A percentile compares a stretch with the other conserved stretches of the same genome.
Evolutionary conservation across 2,113 vertebrate species (phyloP).

Genomic region (Pluvialis apricaria): DNA sequence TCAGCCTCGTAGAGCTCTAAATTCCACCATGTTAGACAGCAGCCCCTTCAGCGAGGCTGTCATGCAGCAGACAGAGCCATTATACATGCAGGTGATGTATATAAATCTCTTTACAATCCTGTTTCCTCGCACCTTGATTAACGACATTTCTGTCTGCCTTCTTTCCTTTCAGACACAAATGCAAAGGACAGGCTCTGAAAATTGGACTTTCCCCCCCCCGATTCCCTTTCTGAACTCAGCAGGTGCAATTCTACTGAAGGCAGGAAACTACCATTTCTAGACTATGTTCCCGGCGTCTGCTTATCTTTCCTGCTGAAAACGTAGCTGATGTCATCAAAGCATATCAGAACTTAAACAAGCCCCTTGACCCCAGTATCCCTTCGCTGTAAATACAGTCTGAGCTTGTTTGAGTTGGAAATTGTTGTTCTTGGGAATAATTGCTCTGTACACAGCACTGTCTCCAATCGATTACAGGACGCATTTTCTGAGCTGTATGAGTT

Average conservation of each 20-base stretch:
- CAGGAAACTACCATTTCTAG: slow-evolving; percentile 23
- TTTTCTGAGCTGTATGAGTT: background rate
- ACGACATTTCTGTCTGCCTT: background rate
- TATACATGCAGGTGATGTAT: background rate
- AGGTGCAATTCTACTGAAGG: slow-evolving; percentile 23
- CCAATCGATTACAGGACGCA: background rate
- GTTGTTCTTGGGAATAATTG: background rate
- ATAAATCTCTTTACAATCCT: background rate
- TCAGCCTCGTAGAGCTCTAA: background rate
- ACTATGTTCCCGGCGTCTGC: slow-evolving; percentile 15
- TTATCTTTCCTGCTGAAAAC: slow-evolving; percentile 53
- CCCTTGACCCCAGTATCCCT: background rate
- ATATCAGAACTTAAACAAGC: slow-evolving; percentile 21
- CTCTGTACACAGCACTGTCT: slow-evolving; percentile 4
- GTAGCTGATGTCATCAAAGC: slow-evolving; percentile 33
- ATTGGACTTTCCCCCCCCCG: background rate
- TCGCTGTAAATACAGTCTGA: slow-evolving; percentile 2
- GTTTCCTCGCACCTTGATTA: slow-evolving; percentile 6
- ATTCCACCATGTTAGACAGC: background rate
- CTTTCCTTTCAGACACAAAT: slow-evolving; percentile 27
- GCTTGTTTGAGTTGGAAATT: slow-evolving; percentile 42
- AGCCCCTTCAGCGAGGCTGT: background rate
- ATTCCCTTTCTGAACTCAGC: slow-evolving; percentile 44
- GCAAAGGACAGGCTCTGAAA: background rate
- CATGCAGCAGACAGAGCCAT: background rate